Base-by-base conservation (phyloP, 2,113 vertebrate genomes). In the Tragelaphus scriptus region DNA sequence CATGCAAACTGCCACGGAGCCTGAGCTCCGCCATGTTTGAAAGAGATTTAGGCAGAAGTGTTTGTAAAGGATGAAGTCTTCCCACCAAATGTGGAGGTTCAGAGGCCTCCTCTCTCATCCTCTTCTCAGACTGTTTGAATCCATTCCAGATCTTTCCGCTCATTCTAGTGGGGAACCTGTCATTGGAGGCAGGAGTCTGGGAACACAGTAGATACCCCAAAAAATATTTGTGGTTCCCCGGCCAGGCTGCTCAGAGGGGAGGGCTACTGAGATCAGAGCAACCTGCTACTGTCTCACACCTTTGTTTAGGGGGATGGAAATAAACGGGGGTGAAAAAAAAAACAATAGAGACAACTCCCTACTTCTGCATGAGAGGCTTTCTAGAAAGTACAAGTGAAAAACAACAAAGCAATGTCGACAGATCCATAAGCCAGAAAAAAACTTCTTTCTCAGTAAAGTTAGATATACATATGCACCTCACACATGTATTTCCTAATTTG, bases 1-100 rank as follows among this genome's bases (percentile, higher is more conserved):
- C 8, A n/a, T 0, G 8, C 2, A 15, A 2, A 25, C 30, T 14
- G 9, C 25, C 9, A 15, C 0, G 6, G 13, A 91, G 25, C 10
- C n/a, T 30, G 15, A 49, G 21, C 28, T 30, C 26, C 1, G 3
- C 9, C 13, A 10, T 0, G 10, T 17, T 17, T 71, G 21, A 61
- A 85, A 58, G 26, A 85, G n/a, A 63, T 75, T 94, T 36, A 17
- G 7, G 26, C 15, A 19, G 12, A 30, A 21, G 4, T 75, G 21
- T 56, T 86, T 32, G 21, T 21, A 32, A 87, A 65, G 36, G 81
- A 59, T 36, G 10, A 49, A 6, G 16, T 28, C 32, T 88, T 30
- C 44, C 88, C 26, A 6, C 1, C 19, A 40, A 15, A 81, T 84
- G 25, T 63, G 44, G 53, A 79, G 58, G 77, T 25, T 15, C 44